phyloP scores from a whole-genome alignment of 53 echinoderm and acorn worm genomes.

The Holothuria scabra region DNA sequence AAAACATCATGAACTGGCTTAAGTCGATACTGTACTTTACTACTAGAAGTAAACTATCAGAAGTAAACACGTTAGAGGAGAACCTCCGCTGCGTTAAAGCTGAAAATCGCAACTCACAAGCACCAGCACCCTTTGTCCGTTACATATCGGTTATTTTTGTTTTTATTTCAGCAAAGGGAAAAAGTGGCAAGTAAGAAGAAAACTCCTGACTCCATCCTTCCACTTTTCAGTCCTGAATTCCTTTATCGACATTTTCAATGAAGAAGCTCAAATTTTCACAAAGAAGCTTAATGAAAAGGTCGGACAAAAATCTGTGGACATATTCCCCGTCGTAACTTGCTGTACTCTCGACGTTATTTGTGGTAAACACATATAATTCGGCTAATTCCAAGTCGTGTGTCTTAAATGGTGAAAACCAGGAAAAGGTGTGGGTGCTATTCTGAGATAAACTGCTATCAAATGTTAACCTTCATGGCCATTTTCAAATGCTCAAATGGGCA shows the following conservation, averaged over 20 bases:
- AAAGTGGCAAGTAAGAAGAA: conserved; percentile 28
- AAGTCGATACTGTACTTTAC: too few species aligned
- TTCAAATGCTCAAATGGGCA: too few species aligned
- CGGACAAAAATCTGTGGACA: background rate
- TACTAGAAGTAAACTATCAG: too few species aligned
- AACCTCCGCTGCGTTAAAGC: background rate
- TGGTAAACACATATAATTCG: background rate
- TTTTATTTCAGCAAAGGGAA: conserved; percentile 30
- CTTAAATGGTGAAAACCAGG: too few species aligned
- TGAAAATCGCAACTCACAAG: too few species aligned
- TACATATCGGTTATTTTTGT: background rate
- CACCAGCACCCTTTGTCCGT: background rate
- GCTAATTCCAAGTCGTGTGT: too few species aligned
- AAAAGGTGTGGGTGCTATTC: too few species aligned
- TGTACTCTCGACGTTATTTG: conserved; percentile 44
- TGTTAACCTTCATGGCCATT: too few species aligned
- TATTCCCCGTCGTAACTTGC: background rate
- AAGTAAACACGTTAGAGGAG: too few species aligned
- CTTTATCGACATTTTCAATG: conserved; percentile 27
- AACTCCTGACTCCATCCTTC: conserved; percentile 26
- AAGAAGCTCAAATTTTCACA: conserved; percentile 23
- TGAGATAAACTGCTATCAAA: too few species aligned
- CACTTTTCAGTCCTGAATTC: conserved; percentile 14
- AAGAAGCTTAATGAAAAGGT: conserved; percentile 6
- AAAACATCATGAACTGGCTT: too few species aligned